Conservation (phyloP, 2,113 vertebrate species). For the Illadopsis cleaveri region DNA sequence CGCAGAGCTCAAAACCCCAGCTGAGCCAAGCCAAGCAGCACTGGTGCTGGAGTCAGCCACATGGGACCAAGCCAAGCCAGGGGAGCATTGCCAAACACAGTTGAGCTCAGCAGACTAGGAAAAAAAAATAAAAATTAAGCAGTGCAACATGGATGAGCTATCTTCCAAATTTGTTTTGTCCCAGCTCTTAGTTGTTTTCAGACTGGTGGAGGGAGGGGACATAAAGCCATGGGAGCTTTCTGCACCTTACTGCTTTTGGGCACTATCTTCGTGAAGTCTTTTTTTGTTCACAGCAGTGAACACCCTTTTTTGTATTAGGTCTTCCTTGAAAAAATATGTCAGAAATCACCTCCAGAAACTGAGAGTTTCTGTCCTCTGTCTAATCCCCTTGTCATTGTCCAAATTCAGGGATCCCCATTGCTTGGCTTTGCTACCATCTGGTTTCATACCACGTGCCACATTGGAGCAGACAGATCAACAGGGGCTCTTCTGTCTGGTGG, state of each 20-base stretch:
- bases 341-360: not conserved
- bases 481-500: not conserved
- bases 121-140: not conserved
- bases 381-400: not conserved
- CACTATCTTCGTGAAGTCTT: fast-evolving
- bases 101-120: not conserved
- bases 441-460: not conserved
- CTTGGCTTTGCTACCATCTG: not conserved
- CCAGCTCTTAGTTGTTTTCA: not conserved
- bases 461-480: not conserved
- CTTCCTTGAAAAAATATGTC: not conserved
- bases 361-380: not conserved
- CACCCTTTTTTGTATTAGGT: not conserved
- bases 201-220: not conserved
- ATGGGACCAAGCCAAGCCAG: not conserved
- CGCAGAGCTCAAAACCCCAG: not conserved
- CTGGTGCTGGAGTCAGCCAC: not conserved
- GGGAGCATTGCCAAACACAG: not conserved
- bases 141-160: not conserved
- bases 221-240: not conserved
- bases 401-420: not conserved
- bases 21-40: not conserved
- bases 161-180: not conserved
- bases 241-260: not conserved
- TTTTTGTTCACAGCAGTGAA: not conserved